These are phyloP conservation scores for Drosophila leonis DNA, from an alignment of 2,888 invertebrate genomes.

Conservation along the genomic window DNA sequence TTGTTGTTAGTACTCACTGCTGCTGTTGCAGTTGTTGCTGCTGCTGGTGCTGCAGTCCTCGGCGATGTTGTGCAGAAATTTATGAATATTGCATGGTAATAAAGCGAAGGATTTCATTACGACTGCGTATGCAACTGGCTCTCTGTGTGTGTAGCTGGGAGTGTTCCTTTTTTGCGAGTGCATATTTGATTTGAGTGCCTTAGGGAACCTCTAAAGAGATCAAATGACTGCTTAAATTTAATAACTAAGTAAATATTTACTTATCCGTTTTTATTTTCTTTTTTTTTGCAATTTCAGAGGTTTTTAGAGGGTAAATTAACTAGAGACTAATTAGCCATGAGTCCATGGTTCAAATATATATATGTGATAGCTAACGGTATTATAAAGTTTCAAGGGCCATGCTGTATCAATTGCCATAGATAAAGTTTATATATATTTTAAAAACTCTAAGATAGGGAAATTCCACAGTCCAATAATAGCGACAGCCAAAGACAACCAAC, in stretches of 20 bases:
- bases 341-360: background rate
- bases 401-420: background rate
- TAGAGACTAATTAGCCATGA: background rate
- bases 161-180: constrained; percentile 31
- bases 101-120: constrained; percentile 78
- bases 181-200: constrained; percentile 47
- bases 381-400: background rate
- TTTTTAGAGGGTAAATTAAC: background rate
- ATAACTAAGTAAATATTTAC: background rate
- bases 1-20: constrained; percentile 43
- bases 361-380: background rate
- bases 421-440: constrained; percentile 16
- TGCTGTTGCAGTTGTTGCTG: constrained; percentile 17
- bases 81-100: constrained; percentile 79
- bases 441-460: background rate
- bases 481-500: constrained; percentile 18
- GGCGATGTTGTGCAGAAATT: constrained; percentile 71
- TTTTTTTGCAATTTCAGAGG: background rate
- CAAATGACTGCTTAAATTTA: constrained; percentile 2
- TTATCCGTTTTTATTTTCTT: background rate
- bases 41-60: constrained; percentile 58
- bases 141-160: constrained; percentile 2
- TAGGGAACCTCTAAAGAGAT: constrained; percentile 17
- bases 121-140: constrained; percentile 50
- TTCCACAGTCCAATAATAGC: constrained; percentile 6